phyloP scores from a whole-genome alignment of 1,140 invertebrate genomes.

The Tetragonula clypearis region DNA sequence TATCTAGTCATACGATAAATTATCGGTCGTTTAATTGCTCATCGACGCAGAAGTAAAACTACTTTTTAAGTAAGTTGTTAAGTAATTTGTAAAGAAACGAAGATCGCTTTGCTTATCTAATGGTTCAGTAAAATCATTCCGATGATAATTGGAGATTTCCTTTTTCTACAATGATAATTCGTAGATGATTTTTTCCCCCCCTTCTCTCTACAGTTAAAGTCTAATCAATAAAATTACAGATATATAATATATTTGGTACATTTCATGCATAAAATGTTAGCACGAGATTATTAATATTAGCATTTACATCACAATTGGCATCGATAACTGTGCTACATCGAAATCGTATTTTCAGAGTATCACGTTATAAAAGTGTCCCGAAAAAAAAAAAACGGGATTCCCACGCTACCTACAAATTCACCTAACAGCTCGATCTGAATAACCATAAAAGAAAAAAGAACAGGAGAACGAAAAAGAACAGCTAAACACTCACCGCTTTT shows the following conservation, averaged over 20 bases:
- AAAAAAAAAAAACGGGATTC: background rate
- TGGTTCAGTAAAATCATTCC: background rate
- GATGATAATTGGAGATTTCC: background rate
- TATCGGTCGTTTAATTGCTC: background rate
- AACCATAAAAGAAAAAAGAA: too few relatives aligned
- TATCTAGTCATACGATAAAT: slow-evolving; percentile 25
- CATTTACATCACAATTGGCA: too few relatives aligned
- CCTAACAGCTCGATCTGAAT: background rate
- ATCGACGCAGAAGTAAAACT: slow-evolving; percentile 27
- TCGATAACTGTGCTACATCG: too few relatives aligned
- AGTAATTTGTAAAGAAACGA: slow-evolving; percentile 11
- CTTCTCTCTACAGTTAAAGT: background rate
- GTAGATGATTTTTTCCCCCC: too few relatives aligned
- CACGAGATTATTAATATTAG: too few relatives aligned
- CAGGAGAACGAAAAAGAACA: background rate
- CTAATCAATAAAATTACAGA: background rate
- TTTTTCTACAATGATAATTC: too few relatives aligned
- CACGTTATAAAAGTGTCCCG: too few relatives aligned
- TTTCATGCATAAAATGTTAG: background rate
- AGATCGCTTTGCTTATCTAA: background rate
- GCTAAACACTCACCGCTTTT: slow-evolving; percentile 79
- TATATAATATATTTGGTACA: background rate
- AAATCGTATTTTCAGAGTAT: too few relatives aligned
- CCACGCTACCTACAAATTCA: background rate
- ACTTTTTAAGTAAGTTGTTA: slow-evolving; percentile 28